Evolutionary conservation across 2,797 vertebrate genomes (phyloP), one percentile per base, ranked within the genome.

Genomic region (Hydrolagus colliei): DNA sequence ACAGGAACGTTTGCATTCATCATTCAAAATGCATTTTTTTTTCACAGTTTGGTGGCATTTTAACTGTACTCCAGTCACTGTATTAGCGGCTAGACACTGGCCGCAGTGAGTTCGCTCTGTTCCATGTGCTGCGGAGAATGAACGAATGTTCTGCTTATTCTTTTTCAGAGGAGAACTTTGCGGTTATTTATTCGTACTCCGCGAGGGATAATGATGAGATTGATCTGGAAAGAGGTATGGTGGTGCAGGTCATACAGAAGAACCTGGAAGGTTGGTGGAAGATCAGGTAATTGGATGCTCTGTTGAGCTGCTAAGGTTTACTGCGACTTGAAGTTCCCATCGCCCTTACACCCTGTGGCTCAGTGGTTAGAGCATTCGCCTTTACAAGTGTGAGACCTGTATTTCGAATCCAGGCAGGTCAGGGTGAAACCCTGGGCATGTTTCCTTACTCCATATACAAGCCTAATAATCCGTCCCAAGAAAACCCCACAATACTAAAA

Each of bases 211-310:
- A 97, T 90, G 98, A 99, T 87, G 98, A 99, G 89, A 97, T 99
- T 2, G 96, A 97, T 90, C 92, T 99, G 91, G 97, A 98, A 91
- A 96, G 93, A 88, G 98, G 97, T 63, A 95, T 95, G 87, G 88
- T 96, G 86, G 98, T 99, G 65, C 98, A 97, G 89, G 95, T 99
- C 88, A 95, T 97, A 88, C 97, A 99, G 94, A 99, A 97, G 91
- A 99, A 99, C 91, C 91, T 99, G 91, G 98, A 99, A 90, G 98
- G 98, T 90, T 99, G 98, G 98, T 99, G 98, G 98, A 99, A 99
- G 90, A 99, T 99, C 93, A 97, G 98, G 98, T 98, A 93, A 62
- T 61, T 86, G 27, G n/a, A 84, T 68, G 12, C 9, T 18, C 5
- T 2, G 41, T 18, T 41, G 14, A 41, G 32, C 4, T n/a, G 18